phyloP scores from a whole-genome alignment of 2,113 vertebrate species.

The Pituophis catenifer region DNA sequence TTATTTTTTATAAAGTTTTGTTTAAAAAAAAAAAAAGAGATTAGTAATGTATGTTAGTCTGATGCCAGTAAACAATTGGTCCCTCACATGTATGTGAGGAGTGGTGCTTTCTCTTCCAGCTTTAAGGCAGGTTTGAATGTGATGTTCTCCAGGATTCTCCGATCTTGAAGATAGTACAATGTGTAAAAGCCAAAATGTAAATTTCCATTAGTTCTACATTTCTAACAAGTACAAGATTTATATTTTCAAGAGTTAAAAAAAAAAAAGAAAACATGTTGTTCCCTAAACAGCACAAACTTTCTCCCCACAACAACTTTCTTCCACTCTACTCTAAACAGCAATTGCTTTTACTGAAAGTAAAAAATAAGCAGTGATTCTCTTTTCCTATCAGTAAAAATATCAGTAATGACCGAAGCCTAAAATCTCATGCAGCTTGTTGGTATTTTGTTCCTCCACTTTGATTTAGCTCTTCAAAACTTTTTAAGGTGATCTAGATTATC shows the following conservation, averaged over 20 bases:
- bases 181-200: not conserved
- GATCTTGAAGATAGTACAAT: not conserved
- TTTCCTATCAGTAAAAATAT: not conserved
- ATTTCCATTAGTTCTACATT: not conserved
- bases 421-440: not conserved
- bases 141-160: not conserved
- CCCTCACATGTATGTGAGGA: not conserved
- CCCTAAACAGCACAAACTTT: not conserved
- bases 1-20: too few species aligned
- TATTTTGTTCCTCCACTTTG: not conserved
- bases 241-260: not conserved
- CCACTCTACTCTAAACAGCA: not conserved
- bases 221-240: not conserved
- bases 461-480: not conserved
- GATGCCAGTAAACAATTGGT: not conserved
- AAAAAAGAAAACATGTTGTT: not conserved
- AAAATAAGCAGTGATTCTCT: not conserved
- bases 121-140: not conserved
- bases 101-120: not conserved
- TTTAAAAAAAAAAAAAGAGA: too few species aligned
- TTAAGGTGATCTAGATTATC: not conserved
- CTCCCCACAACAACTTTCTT: not conserved
- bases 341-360: not conserved
- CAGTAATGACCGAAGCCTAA: not conserved
- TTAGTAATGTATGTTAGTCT: not conserved